Conservation (phyloP, 2,888 invertebrate species). For the Oscheius myriophilus region DNA sequence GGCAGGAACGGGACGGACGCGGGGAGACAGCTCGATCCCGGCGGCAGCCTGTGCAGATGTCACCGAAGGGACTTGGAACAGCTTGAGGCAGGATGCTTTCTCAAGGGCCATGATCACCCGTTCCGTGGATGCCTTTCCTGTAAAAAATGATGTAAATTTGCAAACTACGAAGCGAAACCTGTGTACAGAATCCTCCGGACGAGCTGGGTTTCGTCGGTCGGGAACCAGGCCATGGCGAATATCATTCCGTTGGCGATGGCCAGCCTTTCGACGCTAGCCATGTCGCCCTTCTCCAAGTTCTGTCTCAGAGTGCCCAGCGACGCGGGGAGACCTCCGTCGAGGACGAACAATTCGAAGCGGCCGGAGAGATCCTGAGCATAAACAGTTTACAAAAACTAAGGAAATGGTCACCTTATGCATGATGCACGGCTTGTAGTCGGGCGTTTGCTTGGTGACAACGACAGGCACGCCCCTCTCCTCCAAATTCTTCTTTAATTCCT, state of each 20-base stretch:
- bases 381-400: too few species aligned
- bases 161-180: too few species aligned
- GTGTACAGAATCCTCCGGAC: slow-evolving; percentile 28
- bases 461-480: slow-evolving; percentile 2
- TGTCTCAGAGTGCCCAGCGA: slow-evolving; percentile 26
- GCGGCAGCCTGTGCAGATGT: slow-evolving; percentile 21
- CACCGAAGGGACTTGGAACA: slow-evolving; percentile 13
- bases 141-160: background rate
- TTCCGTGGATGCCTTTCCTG: slow-evolving; percentile 16
- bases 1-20: background rate
- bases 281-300: slow-evolving; percentile 20
- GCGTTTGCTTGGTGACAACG: slow-evolving; percentile 2
- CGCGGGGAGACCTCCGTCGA: slow-evolving; percentile 24
- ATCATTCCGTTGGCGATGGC: slow-evolving; percentile 25
- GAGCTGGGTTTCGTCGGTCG: slow-evolving; percentile 15
- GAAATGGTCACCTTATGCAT: slow-evolving; percentile 9
- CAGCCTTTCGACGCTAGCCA: slow-evolving; percentile 3
- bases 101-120: slow-evolving; percentile 24
- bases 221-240: slow-evolving; percentile 24
- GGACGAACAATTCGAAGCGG: slow-evolving; percentile 20
- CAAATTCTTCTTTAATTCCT: slow-evolving; percentile 10
- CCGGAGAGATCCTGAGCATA: background rate
- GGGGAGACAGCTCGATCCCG: slow-evolving; percentile 10
- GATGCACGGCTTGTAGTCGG: slow-evolving; percentile 23
- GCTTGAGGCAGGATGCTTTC: slow-evolving; percentile 16